Evolutionary conservation across 2,113 vertebrate species (phyloP).

Genomic region (Bucco capensis): DNA sequence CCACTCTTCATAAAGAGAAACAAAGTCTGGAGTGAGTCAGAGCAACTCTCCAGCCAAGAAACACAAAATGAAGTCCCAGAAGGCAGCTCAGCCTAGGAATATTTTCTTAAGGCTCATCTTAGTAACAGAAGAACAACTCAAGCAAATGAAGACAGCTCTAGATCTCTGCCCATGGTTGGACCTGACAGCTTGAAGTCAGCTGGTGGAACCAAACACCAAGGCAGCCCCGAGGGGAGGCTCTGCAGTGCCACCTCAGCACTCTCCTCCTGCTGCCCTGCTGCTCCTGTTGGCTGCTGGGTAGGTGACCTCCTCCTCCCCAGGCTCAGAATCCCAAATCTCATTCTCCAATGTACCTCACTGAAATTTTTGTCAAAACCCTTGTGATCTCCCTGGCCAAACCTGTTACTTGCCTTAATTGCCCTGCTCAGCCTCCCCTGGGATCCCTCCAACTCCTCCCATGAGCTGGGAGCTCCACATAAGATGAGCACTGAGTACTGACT

Average conservation of each 20-base stretch:
- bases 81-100: not conserved
- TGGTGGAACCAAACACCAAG: rapidly evolving
- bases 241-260: not conserved
- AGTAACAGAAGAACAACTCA: too few species aligned
- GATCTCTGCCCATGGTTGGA: not conserved
- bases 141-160: not conserved
- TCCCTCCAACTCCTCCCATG: not conserved
- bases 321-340: not conserved
- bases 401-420: not conserved
- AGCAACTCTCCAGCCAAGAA: not conserved
- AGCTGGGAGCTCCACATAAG: not conserved
- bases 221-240: not conserved
- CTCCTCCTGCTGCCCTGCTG: not conserved
- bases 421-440: not conserved
- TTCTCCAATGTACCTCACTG: not conserved
- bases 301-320: not conserved
- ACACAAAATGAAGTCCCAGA: not conserved
- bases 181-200: not conserved
- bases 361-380: not conserved
- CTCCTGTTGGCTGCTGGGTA: rapidly evolving
- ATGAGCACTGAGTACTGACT: too few species aligned
- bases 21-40: not conserved
- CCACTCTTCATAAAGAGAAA: not conserved
- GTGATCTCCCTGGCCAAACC: not conserved
- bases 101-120: not conserved